Percentiles rank a stretch among this genome's conserved stretches.
Conservation (phyloP, 2,113 vertebrate genomes). For the Hemiscyllium ocellatum region DNA sequence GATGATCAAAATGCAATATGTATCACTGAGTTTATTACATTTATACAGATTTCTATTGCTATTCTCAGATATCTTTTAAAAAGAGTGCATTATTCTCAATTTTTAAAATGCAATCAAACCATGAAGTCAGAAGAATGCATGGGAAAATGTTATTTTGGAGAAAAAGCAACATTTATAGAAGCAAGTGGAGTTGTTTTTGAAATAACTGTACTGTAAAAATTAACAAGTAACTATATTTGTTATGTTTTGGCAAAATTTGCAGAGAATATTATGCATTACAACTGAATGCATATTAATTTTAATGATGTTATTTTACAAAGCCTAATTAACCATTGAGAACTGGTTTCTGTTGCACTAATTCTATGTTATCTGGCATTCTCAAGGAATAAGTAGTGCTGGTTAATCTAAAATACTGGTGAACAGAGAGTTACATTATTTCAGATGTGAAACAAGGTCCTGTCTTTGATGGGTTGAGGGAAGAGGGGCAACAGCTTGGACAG, state of each 20-base stretch:
- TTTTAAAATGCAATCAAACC: conserved; percentile 1
- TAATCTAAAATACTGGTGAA: too few species aligned
- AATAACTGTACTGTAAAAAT: neutral
- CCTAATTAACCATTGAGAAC: conserved; percentile 29
- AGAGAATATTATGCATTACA: conserved; percentile 21
- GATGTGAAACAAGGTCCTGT: too few species aligned
- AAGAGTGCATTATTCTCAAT: neutral
- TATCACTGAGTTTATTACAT: neutral
- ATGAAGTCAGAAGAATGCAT: neutral
- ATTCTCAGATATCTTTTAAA: neutral
- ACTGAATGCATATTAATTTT: conserved; percentile 33
- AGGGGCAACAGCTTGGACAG: too few species aligned
- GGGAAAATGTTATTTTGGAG: neutral
- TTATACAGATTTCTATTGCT: conserved; percentile 23
- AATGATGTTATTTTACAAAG: conserved; percentile 34
- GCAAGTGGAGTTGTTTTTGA: neutral
- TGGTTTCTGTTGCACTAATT: neutral
- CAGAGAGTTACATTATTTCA: too few species aligned
- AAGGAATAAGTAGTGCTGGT: too few species aligned
- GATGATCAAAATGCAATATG: conserved; percentile 28
- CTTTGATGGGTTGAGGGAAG: too few species aligned
- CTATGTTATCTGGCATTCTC: too few species aligned
- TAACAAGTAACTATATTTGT: conserved; percentile 19
- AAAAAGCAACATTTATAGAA: neutral
- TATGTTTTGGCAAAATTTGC: neutral